Base-by-base conservation (phyloP, 2,797 vertebrate genomes). In the Eidolon dupreanum region DNA sequence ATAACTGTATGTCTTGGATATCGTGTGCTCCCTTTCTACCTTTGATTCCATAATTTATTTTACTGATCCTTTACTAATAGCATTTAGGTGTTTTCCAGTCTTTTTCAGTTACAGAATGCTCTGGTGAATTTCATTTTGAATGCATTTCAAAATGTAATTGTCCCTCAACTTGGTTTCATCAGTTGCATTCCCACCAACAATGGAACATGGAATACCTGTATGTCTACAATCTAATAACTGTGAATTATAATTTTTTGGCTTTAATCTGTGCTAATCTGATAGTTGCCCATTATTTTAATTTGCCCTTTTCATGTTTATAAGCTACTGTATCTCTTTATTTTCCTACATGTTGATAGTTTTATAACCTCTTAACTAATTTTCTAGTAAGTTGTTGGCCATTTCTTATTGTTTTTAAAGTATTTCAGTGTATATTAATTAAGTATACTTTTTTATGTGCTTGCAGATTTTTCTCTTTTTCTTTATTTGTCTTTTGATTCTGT, bases 321-420 rank as follows among this genome's bases (percentile, higher is more conserved):
- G 31, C 5, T n/a, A 20, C 63, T 82, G 17, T 75, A 26, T 90
- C 17, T n/a, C 17, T 70, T 77, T 61, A 22, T 88, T 95, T 94
- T 53, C 12, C 36, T 65, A 19, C 2, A 24, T 28, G 15, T 63
- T 83, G 43, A 16, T 36, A 73, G 43, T 71, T 81, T 81, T 85
- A 85, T 81, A 75, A 66, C 8, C 65, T 93, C 61, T 49, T 49
- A 49, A 49, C 49, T 82, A 31, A 51, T 84, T 95, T 95, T 73
- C 51, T 71, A 53, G 38, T 49, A 11, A 93, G 24, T 20, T 41
- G 16, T 70, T 92, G 38, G 53, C 16, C 41, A 33, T 91, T 96
- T 94, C 43, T 93, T 71, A 86, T 2, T 78, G 57, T 87, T 53
- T 81, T 84, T 53, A 86, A 83, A 89, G 28, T 88, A 81, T 65